phyloP scores from a whole-genome alignment of 92 coral and sea anemone genomes.

The Phenganax subtilis region DNA sequence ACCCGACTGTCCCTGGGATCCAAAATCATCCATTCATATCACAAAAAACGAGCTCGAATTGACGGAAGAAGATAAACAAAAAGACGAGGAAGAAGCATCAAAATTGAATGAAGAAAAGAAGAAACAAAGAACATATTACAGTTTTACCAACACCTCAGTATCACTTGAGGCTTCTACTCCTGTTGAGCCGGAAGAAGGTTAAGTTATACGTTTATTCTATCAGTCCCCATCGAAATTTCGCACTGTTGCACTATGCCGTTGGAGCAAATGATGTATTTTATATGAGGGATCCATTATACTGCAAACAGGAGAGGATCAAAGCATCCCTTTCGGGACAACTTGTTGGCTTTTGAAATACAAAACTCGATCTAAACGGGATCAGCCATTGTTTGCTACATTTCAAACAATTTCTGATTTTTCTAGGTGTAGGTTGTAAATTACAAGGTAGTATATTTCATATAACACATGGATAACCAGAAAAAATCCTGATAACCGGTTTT shows the following conservation, averaged over 20 bases:
- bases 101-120: slow-evolving; percentile 57
- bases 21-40: slow-evolving; percentile 45
- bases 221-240: too few species aligned
- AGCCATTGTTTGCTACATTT: too few species aligned
- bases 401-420: too few species aligned
- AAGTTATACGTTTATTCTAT: slow-evolving; percentile 28
- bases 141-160: slow-evolving; percentile 75
- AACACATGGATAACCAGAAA: too few species aligned
- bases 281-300: too few species aligned
- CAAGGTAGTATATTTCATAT: too few species aligned
- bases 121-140: slow-evolving; percentile 59
- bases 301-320: not conserved
- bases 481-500: too few species aligned
- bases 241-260: too few species aligned
- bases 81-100: slow-evolving; percentile 55
- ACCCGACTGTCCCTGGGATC: slow-evolving; percentile 98
- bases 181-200: slow-evolving; percentile 75
- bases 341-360: too few species aligned
- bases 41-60: slow-evolving; percentile 51
- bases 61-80: slow-evolving; percentile 79
- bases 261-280: too few species aligned
- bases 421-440: too few species aligned
- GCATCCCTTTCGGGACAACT: not conserved
- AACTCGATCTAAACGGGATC: too few species aligned
- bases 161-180: slow-evolving; percentile 79